A percentile compares a stretch with the other conserved stretches of the same genome.
Conservation (phyloP, 2,888 invertebrate genomes). For the Sarcophaga caerulescens region DNA sequence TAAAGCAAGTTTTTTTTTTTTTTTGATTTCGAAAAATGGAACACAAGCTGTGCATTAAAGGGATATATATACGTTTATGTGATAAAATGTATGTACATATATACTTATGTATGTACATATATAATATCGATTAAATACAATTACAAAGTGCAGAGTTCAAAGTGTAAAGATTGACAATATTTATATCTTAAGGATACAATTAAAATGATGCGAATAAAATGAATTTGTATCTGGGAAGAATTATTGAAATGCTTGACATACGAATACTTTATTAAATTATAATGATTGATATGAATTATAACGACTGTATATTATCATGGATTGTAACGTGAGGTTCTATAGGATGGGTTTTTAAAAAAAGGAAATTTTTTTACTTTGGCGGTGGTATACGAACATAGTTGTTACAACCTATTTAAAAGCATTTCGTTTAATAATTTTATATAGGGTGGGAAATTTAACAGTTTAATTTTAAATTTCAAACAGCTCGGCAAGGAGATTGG, state of each 20-base stretch:
- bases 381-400: too few species aligned
- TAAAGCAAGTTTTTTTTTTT: constrained; percentile 44
- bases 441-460: too few species aligned
- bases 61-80: background rate
- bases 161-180: constrained; percentile 21
- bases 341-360: too few species aligned
- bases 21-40: constrained; percentile 36
- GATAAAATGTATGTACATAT: background rate
- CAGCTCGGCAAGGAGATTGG: too few species aligned
- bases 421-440: too few species aligned
- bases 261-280: constrained; percentile 4
- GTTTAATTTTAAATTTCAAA: too few species aligned
- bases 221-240: background rate
- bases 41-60: background rate
- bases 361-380: too few species aligned
- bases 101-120: background rate
- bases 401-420: too few species aligned
- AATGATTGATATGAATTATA: constrained; percentile 24
- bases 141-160: background rate
- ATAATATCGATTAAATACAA: background rate
- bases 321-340: too few species aligned
- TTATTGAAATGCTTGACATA: background rate
- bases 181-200: constrained; percentile 4
- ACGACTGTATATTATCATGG: background rate
- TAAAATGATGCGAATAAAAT: background rate